These are phyloP conservation scores for Amphilophus citrinellus DNA, from an alignment of 2,113 vertebrate species.

Conservation along the genomic window DNA sequence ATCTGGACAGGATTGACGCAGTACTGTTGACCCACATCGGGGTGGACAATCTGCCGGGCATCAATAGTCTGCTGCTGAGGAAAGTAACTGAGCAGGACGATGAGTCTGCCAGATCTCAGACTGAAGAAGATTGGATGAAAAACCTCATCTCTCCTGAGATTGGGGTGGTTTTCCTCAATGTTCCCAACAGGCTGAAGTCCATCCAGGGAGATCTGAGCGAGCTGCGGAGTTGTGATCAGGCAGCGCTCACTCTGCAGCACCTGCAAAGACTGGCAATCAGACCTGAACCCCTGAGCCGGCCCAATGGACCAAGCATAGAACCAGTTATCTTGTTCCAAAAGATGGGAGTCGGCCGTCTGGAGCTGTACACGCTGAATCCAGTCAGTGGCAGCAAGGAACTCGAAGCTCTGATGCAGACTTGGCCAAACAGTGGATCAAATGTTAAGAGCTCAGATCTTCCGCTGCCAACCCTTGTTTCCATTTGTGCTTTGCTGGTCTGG, in stretches of 20 bases:
- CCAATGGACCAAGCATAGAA: constrained; percentile 67
- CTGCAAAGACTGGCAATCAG: constrained; percentile 83
- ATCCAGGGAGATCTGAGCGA: constrained; percentile 62
- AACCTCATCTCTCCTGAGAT: constrained; percentile 91
- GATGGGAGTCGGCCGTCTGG: constrained; percentile 94
- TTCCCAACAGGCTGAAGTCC: constrained; percentile 78
- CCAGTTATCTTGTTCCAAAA: constrained; percentile 93
- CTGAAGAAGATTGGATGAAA: constrained; percentile 83
- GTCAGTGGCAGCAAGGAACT: constrained; percentile 82
- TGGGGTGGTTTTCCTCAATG: constrained; percentile 92
- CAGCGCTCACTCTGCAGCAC: constrained; percentile 78
- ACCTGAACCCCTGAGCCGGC: constrained; percentile 81
- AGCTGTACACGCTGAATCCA: constrained; percentile 92
- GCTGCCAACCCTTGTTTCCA: constrained; percentile 83
- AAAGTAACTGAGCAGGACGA: constrained; percentile 89
- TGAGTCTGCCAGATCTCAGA: constrained; percentile 64
- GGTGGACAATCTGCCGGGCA: constrained; percentile 90
- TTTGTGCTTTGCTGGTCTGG: constrained; percentile 93
- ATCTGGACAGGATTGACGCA: constrained; percentile 94
- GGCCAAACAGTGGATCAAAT: constrained; percentile 69
- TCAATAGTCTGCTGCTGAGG: constrained; percentile 91
- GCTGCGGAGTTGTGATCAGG: constrained; percentile 86
- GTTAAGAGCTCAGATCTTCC: constrained; percentile 74
- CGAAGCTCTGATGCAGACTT: constrained; percentile 83
- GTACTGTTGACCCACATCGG: constrained; percentile 91